phyloP scores from a whole-genome alignment of 2,888 invertebrate genomes.

The Aphodius granarius region DNA sequence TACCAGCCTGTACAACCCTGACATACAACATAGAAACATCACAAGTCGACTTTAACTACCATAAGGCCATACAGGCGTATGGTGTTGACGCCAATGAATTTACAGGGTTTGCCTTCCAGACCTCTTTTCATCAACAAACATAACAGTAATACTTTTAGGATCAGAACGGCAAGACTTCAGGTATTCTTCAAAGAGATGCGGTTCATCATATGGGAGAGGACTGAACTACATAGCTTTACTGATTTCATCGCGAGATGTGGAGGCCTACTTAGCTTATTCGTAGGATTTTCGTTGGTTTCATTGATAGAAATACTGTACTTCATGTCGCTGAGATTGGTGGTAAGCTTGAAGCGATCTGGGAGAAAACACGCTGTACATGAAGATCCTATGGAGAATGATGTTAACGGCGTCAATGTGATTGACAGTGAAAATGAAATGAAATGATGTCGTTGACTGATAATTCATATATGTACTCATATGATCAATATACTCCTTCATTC shows the following conservation, averaged over 20 bases:
- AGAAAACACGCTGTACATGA: constrained; percentile 47
- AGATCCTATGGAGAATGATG: constrained; percentile 41
- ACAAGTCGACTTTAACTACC: constrained; percentile 69
- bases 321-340: constrained; percentile 56
- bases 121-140: not conserved
- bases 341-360: constrained; percentile 55
- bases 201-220: constrained; percentile 59
- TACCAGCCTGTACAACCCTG: constrained; percentile 70
- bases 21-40: constrained; percentile 74
- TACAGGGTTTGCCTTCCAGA: constrained; percentile 44
- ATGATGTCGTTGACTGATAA: no score
- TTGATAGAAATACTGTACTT: constrained; percentile 65
- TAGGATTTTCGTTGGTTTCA: constrained; percentile 67
- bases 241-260: constrained; percentile 63
- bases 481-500: no score
- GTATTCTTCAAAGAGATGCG: constrained; percentile 73
- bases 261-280: constrained; percentile 62
- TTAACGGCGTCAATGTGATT: no score
- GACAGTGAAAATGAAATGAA: no score
- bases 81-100: constrained; percentile 51
- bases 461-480: no score
- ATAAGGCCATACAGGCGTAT: constrained; percentile 60
- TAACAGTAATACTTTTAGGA: constrained; percentile 48
- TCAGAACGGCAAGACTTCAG: constrained; percentile 62
- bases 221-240: constrained; percentile 59